These are phyloP conservation scores for Otus scops DNA, from an alignment of 2,797 vertebrate genomes.

Conservation along the genomic window DNA sequence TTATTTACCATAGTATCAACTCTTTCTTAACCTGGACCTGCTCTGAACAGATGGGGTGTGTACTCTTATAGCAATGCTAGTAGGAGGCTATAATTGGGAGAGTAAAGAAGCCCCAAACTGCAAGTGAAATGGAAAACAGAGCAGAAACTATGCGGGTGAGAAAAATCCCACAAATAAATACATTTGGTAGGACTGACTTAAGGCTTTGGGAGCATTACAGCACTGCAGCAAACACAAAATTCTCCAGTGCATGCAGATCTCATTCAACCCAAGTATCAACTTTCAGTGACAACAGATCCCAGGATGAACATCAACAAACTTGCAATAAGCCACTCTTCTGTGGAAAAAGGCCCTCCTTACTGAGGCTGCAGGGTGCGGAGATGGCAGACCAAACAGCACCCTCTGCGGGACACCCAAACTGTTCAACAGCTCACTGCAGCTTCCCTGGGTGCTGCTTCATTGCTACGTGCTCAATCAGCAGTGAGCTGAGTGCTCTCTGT, in stretches of 20 bases:
- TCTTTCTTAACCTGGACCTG: background rate
- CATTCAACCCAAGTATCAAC: background rate
- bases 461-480: background rate
- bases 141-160: background rate
- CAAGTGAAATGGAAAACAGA: background rate
- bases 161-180: background rate
- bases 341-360: background rate
- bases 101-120: background rate
- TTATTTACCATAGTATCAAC: background rate
- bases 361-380: background rate
- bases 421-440: rapidly evolving
- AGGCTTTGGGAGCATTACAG: background rate
- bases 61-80: background rate
- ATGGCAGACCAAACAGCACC: background rate
- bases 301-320: background rate
- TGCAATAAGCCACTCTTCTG: background rate
- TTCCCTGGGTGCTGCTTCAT: background rate
- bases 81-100: background rate
- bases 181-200: background rate
- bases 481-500: rapidly evolving
- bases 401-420: background rate
- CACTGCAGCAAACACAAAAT: background rate
- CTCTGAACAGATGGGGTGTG: no score
- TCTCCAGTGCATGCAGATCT: background rate
- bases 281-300: background rate